A percentile compares a stretch with the other conserved stretches of the same genome.
These are phyloP conservation scores for Hyphantria cunea DNA, from an alignment of 1,140 invertebrate species.

Conservation along the genomic window DNA sequence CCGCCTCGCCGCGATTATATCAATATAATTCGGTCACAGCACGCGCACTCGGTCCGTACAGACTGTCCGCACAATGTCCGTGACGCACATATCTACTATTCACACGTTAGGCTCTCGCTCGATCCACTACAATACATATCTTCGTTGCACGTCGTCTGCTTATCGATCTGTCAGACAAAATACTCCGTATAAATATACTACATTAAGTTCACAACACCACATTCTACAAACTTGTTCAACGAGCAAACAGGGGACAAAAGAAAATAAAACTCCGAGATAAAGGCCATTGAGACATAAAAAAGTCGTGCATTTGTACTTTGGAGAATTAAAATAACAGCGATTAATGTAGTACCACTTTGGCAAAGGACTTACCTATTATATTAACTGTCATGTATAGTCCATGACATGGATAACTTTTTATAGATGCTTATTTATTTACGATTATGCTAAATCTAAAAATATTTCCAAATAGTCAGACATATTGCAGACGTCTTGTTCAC, in stretches of 20 bases:
- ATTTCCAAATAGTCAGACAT: conserved; percentile 81
- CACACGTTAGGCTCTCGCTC: conserved; percentile 55
- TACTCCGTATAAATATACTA: conserved; percentile 61
- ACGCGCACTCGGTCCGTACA: conserved; percentile 54
- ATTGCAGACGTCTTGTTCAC: conserved; percentile 77
- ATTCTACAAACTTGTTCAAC: conserved; percentile 64
- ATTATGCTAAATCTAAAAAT: conserved; percentile 75
- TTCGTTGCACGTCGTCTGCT: conserved; percentile 63
- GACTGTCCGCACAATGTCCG: conserved; percentile 51
- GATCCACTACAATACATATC: conserved; percentile 68
- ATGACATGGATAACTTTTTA: conserved; percentile 59
- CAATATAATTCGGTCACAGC: conserved; percentile 29
- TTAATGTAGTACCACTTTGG: conserved; percentile 41
- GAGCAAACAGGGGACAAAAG: conserved; percentile 71
- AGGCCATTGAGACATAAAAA: conserved; percentile 80
- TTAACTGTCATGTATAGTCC: conserved; percentile 67
- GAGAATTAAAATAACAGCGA: conserved; percentile 58
- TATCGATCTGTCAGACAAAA: conserved; percentile 78
- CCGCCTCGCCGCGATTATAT: conserved; percentile 7
- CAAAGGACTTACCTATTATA: conserved; percentile 57
- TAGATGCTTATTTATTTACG: conserved; percentile 57
- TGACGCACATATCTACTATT: conserved; percentile 70
- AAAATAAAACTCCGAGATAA: conserved; percentile 78
- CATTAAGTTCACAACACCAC: conserved; percentile 44
- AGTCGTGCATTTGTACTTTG: conserved; percentile 58